Conservation (phyloP, 2,113 vertebrate genomes). For the Vombatus ursinus region DNA sequence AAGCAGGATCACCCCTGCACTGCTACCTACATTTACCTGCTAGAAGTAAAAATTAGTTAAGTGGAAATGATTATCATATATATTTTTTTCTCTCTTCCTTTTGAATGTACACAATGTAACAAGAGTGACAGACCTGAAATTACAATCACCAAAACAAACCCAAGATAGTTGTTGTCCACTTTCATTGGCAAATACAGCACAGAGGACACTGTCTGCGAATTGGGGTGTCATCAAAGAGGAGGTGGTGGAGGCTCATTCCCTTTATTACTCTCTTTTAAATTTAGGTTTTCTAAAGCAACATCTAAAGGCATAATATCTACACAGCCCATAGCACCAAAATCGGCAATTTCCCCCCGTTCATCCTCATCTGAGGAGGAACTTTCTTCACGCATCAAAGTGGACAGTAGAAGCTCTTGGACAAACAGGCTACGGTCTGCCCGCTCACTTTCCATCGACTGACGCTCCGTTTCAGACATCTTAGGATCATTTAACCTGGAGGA, state of each 20-base stretch:
- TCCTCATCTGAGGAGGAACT: constrained; percentile 99
- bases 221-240: constrained; percentile 99
- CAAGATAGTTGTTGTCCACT: constrained; percentile 94
- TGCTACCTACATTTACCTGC: constrained; percentile 95
- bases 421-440: constrained; percentile 97
- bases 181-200: constrained; percentile 99
- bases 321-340: constrained; percentile 99
- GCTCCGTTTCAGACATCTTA: constrained; percentile 97
- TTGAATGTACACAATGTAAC: constrained; percentile 99
- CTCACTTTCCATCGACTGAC: constrained; percentile 95
- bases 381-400: constrained; percentile 97
- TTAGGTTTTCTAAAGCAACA: constrained; percentile 99
- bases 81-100: constrained; percentile 92
- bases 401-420: constrained; percentile 98
- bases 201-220: constrained; percentile 98
- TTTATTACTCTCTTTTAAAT: constrained; percentile 97
- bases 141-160: constrained; percentile 98
- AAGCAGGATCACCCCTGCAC: constrained; percentile 90
- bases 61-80: constrained; percentile 99
- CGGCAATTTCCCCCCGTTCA: constrained; percentile 95
- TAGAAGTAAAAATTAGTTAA: constrained; percentile 96
- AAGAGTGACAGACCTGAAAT: constrained; percentile 99
- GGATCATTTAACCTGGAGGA: constrained; percentile 95
- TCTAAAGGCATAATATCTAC: constrained; percentile 99
- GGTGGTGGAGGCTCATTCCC: constrained; percentile 98